Evolutionary conservation across 1,140 invertebrate species (phyloP), one percentile per base, ranked within the genome.

Genomic region (Lasioglossum baleicum): DNA sequence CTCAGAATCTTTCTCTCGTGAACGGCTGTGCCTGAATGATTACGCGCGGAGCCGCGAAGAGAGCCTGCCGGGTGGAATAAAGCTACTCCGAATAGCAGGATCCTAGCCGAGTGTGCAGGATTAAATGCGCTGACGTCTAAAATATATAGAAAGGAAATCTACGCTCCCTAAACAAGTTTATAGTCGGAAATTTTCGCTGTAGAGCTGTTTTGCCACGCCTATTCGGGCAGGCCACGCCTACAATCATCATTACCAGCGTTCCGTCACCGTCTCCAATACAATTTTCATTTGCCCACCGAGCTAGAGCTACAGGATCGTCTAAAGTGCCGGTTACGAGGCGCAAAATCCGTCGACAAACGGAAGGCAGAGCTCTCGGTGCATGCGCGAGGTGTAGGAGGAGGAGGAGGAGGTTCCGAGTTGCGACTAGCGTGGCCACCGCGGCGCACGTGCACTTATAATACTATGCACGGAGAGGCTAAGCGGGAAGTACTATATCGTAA

Each of bases 11-110:
- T 84, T 84, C 79, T 60, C 60, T n/a, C 89, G 87, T 85, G 87
- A 88, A 90, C 87, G 87, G 86, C 87, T 90, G 84, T 88, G 88
- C 89, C 84, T 90, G 85, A 89, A 90, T 90, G 91, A 91, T 90
- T 90, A 90, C 90, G 89, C 90, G 90, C 86, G 83, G 86, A 85
- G 83, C 72, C 88, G 85, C 87, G 81, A 83, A 78, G 85, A 90
- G 89, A 89, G 87, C 86, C 83, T 88, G 89, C 7, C 86, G 86
- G 85, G 85, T 80, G 88, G 87, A 89, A 91, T 91, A 89, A 90
- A 87, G 89, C 91, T 91, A 89, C 89, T 87, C n/a, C 31, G 71
- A 42, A 26, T 58, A 61, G 31, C 58, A 13, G 56, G 20, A 58
- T 58, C 56, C 56, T 60, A 8, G 7, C 58, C 44, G 8, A 48